Base-by-base conservation (phyloP, 2,888 invertebrate species). In the Toxonevra muliebris region DNA sequence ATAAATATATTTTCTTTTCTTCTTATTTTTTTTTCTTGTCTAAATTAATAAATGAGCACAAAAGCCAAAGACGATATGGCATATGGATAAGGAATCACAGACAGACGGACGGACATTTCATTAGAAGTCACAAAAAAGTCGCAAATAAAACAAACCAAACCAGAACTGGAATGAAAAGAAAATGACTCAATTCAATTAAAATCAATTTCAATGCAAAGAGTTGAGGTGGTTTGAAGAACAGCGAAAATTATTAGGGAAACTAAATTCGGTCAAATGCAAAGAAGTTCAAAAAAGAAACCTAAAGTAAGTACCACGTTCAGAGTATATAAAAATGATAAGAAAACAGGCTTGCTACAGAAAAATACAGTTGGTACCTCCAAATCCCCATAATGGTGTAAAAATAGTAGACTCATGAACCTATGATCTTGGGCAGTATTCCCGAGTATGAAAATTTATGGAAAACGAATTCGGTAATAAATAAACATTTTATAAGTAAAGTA, bases 201-300 rank as follows among this genome's bases (percentile, higher is more conserved):
- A 75, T 68, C 77, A 79, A 80, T 79, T 80, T 75, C 75, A 76
- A 71, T 73, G 65, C 57, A 72, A 74, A 74, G 73, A 76, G 76
- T 73, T 75, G 75, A 63, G 65, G 65, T 55, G 15, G 50, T 12
- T 50, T 11, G 15, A 13, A 52, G 60, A 55, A 64, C 42, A 61
- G 45, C 58, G 61, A 65, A 45, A 66, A 65, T 41, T 10, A 68
- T 54, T 17, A 12, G 58, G 45, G 42, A 41, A 17, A 55, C 60
- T 61, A 41, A 65, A 63, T 42, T 48, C 59, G 54, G 50, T 57
- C 11, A n/a, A 67, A 69, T 70, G 68, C 69, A 70, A 67, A n/a
- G 48, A 67, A 54, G 52, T 9, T 41, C 58, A 12, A 9, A 13
- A n/a, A 50, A 17, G 50, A 19, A 15, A n/a, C n/a, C n/a, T n/a